Evolutionary conservation across 2,113 vertebrate genomes (phyloP).

Genomic region (Hirundichthys speculiger): DNA sequence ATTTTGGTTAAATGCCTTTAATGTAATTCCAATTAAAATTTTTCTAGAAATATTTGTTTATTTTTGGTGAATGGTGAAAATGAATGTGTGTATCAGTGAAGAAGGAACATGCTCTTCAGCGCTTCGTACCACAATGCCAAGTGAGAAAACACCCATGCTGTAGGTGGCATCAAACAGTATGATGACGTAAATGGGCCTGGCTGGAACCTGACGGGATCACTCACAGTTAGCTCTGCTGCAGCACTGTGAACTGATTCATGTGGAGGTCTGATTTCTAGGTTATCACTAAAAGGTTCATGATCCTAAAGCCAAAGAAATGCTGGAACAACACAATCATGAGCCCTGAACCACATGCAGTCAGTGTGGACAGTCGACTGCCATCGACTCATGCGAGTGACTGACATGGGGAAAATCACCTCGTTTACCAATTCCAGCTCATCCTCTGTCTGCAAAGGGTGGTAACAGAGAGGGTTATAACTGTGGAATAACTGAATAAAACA

Average conservation of each 20-base stretch:
- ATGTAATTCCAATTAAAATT: constrained; percentile 54
- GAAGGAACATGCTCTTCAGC: constrained; percentile 57
- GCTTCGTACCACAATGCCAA: constrained; percentile 28
- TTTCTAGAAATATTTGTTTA: not conserved
- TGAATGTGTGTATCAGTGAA: constrained; percentile 52
- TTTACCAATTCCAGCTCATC: constrained; percentile 97
- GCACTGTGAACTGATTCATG: not conserved
- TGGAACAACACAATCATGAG: constrained; percentile 56
- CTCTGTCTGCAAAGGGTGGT: constrained; percentile 86
- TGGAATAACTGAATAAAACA: constrained; percentile 7
- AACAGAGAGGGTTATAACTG: constrained; percentile 67
- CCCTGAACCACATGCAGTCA: constrained; percentile 68
- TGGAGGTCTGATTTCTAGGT: constrained; percentile 1
- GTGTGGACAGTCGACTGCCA: constrained; percentile 38
- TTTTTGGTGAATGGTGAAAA: constrained; percentile 52
- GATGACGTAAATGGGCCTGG: constrained; percentile 48
- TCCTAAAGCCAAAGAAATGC: constrained; percentile 25
- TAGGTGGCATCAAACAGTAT: constrained; percentile 25
- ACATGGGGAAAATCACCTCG: constrained; percentile 76
- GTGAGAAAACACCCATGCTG: constrained; percentile 68
- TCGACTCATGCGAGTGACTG: constrained; percentile 71
- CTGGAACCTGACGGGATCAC: constrained; percentile 18
- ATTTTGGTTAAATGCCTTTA: constrained; percentile 59
- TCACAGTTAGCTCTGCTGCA: constrained; percentile 11
- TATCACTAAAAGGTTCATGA: constrained; percentile 18